Percentiles rank a stretch among this genome's conserved stretches.
phyloP scores from a whole-genome alignment of 2,113 vertebrate species.

The Hassar affinis region DNA sequence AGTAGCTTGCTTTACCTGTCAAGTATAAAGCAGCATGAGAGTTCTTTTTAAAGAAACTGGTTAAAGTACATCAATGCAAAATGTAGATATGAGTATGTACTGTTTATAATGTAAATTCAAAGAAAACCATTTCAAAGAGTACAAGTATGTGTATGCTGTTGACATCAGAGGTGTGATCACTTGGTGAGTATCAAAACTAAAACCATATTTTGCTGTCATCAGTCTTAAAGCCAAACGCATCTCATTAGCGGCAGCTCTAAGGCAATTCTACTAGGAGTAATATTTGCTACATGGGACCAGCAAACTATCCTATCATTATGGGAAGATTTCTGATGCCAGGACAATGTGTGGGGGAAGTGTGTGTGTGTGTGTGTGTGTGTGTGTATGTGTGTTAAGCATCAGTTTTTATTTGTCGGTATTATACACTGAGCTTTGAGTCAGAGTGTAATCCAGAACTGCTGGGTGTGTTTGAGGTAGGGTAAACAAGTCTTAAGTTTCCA shows the following conservation, averaged over 20 bases:
- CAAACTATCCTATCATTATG: not conserved
- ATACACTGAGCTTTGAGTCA: not conserved
- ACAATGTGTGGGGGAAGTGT: not conserved
- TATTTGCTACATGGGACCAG: not conserved
- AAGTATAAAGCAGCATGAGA: no score
- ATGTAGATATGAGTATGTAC: no score
- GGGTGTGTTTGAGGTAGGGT: conserved; percentile 3
- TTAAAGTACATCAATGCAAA: no score
- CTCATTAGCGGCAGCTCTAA: not conserved
- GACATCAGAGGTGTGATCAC: not conserved
- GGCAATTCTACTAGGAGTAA: not conserved
- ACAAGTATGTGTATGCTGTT: not conserved
- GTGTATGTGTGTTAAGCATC: not conserved
- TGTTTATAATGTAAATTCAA: not conserved
- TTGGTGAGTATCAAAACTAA: not conserved
- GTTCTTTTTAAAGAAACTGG: no score
- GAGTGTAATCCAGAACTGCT: not conserved
- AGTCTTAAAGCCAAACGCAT: no score
- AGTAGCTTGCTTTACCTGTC: no score
- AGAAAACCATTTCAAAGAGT: not conserved
- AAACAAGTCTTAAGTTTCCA: conserved; percentile 33
- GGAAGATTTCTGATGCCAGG: not conserved
- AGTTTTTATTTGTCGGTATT: conserved; percentile 2
- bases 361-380: not conserved
- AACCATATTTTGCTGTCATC: no score